A percentile compares a stretch with the other conserved stretches of the same genome.
These are phyloP conservation scores for Mizuhopecten yessoensis DNA, from an alignment of 1,140 invertebrate genomes.

Conservation along the genomic window DNA sequence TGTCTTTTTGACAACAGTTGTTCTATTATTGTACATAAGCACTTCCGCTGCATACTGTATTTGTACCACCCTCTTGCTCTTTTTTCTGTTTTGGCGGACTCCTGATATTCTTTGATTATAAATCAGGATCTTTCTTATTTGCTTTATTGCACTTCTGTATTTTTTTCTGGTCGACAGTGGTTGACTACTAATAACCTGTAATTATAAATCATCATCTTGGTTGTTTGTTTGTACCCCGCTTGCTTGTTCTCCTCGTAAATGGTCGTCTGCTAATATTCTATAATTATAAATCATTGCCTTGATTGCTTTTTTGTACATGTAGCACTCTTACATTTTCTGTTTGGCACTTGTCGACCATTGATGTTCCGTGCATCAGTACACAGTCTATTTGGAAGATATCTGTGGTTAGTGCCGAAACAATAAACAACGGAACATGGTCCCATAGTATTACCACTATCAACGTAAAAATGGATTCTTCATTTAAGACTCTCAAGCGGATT, in stretches of 20 bases:
- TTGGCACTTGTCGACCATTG: neutral
- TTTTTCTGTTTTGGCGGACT: no score
- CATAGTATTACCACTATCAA: neutral
- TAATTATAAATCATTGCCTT: neutral
- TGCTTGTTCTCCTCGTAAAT: no score
- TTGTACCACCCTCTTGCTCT: no score
- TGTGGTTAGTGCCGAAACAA: neutral
- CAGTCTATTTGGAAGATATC: neutral
- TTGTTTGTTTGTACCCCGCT: neutral
- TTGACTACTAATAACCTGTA: neutral
- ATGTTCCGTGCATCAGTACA: neutral
- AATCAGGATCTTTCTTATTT: no score
- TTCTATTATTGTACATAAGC: no score
- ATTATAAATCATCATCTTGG: no score
- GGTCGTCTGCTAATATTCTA: neutral
- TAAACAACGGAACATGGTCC: neutral
- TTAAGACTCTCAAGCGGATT: neutral
- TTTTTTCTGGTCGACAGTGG: no score
- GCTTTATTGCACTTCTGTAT: no score
- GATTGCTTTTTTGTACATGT: neutral
- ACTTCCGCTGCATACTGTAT: no score
- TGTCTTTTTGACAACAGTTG: no score
- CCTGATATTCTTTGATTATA: no score
- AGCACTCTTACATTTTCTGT: neutral
- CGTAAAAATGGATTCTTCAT: neutral